Conservation (phyloP, 2,113 vertebrate species). For the Pampusana beccarii region DNA sequence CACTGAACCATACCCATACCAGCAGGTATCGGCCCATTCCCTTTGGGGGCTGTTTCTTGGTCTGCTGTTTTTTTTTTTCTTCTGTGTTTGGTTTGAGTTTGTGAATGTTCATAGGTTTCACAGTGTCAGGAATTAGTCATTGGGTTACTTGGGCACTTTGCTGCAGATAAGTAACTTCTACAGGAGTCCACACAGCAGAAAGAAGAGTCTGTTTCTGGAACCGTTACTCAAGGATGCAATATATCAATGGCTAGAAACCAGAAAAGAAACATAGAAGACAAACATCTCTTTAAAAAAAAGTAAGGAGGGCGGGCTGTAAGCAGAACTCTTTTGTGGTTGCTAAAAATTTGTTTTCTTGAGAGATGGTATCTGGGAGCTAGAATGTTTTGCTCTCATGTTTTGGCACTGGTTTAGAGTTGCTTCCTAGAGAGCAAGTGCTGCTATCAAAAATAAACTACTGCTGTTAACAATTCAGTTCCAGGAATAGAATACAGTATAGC, state of each 20-base stretch:
- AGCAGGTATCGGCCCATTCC: neutral
- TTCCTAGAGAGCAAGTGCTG: neutral
- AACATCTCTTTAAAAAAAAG: neutral
- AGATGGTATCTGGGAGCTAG: neutral
- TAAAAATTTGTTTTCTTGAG: neutral
- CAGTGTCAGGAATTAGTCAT: neutral
- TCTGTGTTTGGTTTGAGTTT: neutral
- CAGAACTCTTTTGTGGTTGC: neutral
- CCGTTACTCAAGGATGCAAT: neutral
- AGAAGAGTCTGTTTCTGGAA: neutral
- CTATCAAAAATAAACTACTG: neutral
- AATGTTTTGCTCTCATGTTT: neutral
- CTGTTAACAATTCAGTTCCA: neutral
- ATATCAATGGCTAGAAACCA: neutral
- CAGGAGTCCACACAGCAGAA: too few relatives aligned
- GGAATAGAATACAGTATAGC: neutral
- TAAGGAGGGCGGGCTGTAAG: fast-evolving
- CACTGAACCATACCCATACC: fast-evolving
- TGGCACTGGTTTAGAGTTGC: neutral
- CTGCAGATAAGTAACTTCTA: neutral
- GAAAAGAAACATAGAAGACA: neutral
- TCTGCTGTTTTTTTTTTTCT: neutral
- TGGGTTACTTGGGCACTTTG: neutral
- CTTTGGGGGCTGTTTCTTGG: neutral
- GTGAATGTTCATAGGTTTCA: neutral